Percentiles rank a stretch among this genome's conserved stretches.
Conservation (phyloP, 1,140 invertebrate genomes). For the Galleria mellonella region DNA sequence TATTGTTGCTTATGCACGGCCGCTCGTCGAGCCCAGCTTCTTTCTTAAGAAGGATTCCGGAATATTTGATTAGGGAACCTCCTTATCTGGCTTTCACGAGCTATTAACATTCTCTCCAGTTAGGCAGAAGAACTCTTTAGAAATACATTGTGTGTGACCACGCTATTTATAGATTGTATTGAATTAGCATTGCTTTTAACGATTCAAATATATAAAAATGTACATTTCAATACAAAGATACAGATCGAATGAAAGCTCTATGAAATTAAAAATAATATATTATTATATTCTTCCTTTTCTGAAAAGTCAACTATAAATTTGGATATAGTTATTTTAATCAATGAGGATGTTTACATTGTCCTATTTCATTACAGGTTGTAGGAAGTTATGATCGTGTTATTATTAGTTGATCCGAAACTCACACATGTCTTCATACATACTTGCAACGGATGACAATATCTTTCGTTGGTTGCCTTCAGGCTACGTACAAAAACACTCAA, state of each 20-base stretch:
- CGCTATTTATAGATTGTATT: conserved; percentile 2
- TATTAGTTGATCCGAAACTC: conserved; percentile 34
- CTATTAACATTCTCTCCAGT: conserved; percentile 40
- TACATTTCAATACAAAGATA: too few relatives aligned
- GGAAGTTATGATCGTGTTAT: conserved; percentile 31
- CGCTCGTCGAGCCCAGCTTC: conserved; percentile 26
- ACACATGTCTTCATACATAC: conserved; percentile 33
- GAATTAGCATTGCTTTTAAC: not conserved
- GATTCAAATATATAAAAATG: not conserved
- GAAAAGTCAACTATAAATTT: too few relatives aligned
- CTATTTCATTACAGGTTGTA: conserved; percentile 30
- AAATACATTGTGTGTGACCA: conserved; percentile 22
- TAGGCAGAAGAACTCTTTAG: conserved; percentile 18
- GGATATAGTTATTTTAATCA: too few relatives aligned
- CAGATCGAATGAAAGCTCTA: too few relatives aligned
- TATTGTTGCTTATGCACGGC: conserved; percentile 53
- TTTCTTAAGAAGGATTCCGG: conserved; percentile 44
- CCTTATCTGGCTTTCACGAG: conserved; percentile 43
- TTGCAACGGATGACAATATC: conserved; percentile 28
- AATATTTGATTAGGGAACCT: conserved; percentile 56
- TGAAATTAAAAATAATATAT: too few relatives aligned
- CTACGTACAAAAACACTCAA: conserved; percentile 25
- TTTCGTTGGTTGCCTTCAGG: conserved; percentile 12
- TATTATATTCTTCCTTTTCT: too few relatives aligned
- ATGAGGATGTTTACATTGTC: not conserved